Evolutionary conservation across 2,888 invertebrate species (phyloP).

Genomic region (Diabrotica balteata): DNA sequence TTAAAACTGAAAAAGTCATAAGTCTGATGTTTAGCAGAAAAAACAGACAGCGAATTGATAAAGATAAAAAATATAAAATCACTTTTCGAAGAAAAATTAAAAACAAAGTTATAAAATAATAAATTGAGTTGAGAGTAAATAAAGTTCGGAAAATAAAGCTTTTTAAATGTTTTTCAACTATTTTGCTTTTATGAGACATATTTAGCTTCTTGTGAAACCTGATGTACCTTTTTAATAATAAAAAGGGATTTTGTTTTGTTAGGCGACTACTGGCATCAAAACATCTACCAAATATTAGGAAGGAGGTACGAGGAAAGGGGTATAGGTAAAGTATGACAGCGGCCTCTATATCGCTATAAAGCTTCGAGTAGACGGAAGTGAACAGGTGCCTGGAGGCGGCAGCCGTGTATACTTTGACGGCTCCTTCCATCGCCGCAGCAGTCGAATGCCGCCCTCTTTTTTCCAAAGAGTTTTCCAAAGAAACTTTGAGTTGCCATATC

Average conservation of each 20-base stretch:
- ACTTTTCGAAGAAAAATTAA: no score
- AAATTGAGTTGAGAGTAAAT: no score
- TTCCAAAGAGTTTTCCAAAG: conserved; percentile 28
- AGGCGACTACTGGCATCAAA: background rate
- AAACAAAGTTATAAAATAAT: background rate
- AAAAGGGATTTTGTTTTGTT: conserved; percentile 11
- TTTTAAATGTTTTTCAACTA: no score
- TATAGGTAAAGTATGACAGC: conserved; percentile 16
- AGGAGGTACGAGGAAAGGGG: background rate
- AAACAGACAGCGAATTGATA: no score
- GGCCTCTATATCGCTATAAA: conserved; percentile 22
- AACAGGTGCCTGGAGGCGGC: conserved; percentile 32
- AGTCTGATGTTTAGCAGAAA: no score
- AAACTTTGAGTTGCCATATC: conserved; percentile 36
- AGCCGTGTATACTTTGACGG: conserved; percentile 31
- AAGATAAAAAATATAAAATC: no score
- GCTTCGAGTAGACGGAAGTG: conserved; percentile 26
- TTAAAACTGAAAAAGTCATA: no score
- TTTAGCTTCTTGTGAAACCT: background rate
- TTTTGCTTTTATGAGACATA: background rate
- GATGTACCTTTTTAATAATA: conserved; percentile 2
- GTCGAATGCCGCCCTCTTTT: conserved; percentile 14
- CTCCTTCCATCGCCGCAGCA: conserved; percentile 17
- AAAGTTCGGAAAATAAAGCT: no score
- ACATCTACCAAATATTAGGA: conserved; percentile 6